Base-by-base conservation (phyloP, 2,888 invertebrate genomes). In the Chymomyza amoena region DNA sequence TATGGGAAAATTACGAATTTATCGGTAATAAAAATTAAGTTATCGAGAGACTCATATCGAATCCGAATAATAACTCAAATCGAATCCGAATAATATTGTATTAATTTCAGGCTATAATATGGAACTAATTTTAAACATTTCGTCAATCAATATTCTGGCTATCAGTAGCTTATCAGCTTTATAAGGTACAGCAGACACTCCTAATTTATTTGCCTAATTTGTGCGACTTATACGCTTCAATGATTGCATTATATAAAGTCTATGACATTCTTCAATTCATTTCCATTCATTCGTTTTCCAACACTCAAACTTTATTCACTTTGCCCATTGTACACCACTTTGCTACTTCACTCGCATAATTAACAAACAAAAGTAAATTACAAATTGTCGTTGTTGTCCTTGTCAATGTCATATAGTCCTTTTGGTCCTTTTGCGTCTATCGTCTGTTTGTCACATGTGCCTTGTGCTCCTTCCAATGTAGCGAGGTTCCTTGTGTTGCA, bases 321-420 rank as follows among this genome's bases (percentile, higher is more conserved):
- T 45, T 7, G 13, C 13, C 2, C 39, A 13, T 45, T 45, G 39
- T 45, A 4, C 39, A n/a, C 13, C 13, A 45, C 39, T 45, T 63
- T 60, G 61, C 52, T 18, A 52, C 62, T 28, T 20, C 32, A 59
- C 25, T 56, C 18, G 57, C 61, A 71, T 76, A 79, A 79, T 79
- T 79, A 79, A 78, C 80, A 79, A 76, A 73, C 79, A 79, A 79
- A 77, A 69, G 70, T 73, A 79, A 77, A 73, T 76, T 77, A 72
- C 76, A 69, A 75, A 32, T 69, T 57, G 75, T 72, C 67, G 64
- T 56, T 16, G 54, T 20, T 54, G 20, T 54, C 54, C 7, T 54
- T 9, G 15, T 9, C 54, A 54, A 13, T 45, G 39, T 45, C 39
- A 13, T 45, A 15, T 45, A 45, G 39, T 45, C 39, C 39, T 45